Percentiles rank a stretch among this genome's conserved stretches.
These are phyloP conservation scores for Ursus arctos DNA, from an alignment of 2,113 vertebrate species.

Conservation along the genomic window DNA sequence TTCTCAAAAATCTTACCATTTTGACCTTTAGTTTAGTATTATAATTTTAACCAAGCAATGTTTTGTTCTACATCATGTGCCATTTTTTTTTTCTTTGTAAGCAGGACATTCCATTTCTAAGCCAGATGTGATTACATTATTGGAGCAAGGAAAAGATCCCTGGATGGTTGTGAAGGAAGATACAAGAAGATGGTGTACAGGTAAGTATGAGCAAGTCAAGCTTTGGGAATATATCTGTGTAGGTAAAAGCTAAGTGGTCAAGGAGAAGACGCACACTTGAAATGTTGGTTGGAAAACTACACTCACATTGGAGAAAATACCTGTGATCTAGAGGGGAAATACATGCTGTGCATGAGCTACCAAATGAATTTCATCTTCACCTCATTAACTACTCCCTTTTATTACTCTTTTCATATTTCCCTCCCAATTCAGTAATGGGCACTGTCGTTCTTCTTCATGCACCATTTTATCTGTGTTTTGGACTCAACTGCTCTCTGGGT, in stretches of 20 bases:
- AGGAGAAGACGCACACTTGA: neutral
- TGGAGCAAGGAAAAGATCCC: slow-evolving; percentile 61
- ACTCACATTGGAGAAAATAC: neutral
- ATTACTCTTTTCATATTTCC: neutral
- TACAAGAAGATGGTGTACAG: neutral
- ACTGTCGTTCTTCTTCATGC: neutral
- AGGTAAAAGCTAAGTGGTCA: neutral
- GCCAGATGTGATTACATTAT: slow-evolving; percentile 49
- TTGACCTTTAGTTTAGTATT: neutral
- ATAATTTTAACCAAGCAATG: neutral
- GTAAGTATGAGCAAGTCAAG: neutral
- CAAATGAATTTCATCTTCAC: neutral
- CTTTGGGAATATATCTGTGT: neutral
- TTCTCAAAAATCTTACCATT: neutral
- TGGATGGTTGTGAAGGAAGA: slow-evolving; percentile 13
- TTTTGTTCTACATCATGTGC: neutral
- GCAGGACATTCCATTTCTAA: slow-evolving; percentile 37
- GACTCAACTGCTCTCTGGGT: neutral
- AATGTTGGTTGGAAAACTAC: neutral
- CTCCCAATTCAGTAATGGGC: neutral
- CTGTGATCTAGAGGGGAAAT: neutral
- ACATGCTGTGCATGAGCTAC: neutral
- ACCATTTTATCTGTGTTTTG: neutral
- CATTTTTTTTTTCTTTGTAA: slow-evolving; percentile 7
- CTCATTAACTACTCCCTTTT: neutral